phyloP scores from a whole-genome alignment of 2,888 invertebrate genomes.

The Liposcelis brunnea region DNA sequence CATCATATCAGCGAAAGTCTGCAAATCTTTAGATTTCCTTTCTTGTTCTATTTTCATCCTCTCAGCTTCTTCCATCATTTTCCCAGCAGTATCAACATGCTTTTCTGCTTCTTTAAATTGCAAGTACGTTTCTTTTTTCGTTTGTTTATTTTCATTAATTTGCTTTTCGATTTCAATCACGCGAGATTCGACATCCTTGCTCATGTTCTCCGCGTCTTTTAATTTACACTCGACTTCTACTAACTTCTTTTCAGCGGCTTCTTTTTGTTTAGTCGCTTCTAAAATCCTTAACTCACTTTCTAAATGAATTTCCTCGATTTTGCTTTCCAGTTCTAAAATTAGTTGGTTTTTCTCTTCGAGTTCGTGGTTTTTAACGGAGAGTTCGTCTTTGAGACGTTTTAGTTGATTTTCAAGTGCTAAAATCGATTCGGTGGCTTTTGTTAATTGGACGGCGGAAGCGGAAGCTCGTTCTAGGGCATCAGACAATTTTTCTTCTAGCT shows the following conservation, averaged over 20 bases:
- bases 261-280: constrained; percentile 10
- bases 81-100: constrained; percentile 11
- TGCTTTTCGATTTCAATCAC: constrained; percentile 11
- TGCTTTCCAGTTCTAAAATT: constrained; percentile 22
- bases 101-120: constrained; percentile 14
- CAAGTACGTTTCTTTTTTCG: constrained; percentile 10
- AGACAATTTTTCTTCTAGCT: constrained; percentile 10
- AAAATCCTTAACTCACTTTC: constrained; percentile 14
- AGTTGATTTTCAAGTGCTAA: constrained; percentile 2
- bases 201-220: constrained; percentile 10
- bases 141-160: constrained; percentile 5
- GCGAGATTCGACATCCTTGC: constrained; percentile 1
- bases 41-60: constrained; percentile 16
- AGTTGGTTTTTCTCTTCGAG: constrained; percentile 21
- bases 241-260: constrained; percentile 8
- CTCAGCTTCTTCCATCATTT: constrained; percentile 12
- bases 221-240: constrained; percentile 9
- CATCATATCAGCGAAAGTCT: constrained; percentile 4
- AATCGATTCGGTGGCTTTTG: neutral
- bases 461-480: too few species aligned
- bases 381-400: constrained; percentile 16
- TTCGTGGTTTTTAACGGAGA: constrained; percentile 15
- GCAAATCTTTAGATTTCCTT: constrained; percentile 8
- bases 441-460: too few species aligned
- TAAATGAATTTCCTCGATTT: constrained; percentile 18